phyloP scores from a whole-genome alignment of 2,797 vertebrate genomes.

The Erethizon dorsatum region DNA sequence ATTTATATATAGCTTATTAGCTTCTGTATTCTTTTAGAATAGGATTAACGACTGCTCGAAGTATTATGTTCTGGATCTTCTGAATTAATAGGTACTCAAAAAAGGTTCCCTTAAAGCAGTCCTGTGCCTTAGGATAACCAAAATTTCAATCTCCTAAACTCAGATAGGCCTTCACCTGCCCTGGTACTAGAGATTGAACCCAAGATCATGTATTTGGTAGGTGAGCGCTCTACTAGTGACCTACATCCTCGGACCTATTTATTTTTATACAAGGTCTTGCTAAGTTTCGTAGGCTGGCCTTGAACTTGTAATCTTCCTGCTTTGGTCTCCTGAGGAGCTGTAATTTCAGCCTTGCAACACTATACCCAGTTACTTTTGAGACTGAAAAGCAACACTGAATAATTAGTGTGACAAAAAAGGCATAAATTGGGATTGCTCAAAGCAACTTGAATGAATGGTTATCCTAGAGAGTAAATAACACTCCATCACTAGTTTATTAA shows the following conservation, averaged over 20 bases:
- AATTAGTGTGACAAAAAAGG: not conserved
- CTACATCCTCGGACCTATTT: not conserved
- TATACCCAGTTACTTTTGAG: not conserved
- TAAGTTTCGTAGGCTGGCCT: not conserved
- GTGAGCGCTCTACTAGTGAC: not conserved
- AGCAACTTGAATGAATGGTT: not conserved
- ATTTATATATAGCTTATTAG: slow-evolving; percentile 12
- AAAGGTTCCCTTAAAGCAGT: slow-evolving; percentile 18
- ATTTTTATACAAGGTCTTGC: not conserved
- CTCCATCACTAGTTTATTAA: not conserved
- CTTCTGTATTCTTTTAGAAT: not conserved
- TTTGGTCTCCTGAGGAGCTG: not conserved
- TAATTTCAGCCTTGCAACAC: not conserved
- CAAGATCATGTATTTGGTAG: not conserved
- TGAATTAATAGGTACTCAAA: not conserved
- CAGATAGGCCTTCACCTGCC: not conserved
- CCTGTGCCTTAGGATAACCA: not conserved
- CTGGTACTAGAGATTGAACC: not conserved
- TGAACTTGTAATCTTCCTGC: not conserved
- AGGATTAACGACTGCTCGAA: slow-evolving; percentile 1
- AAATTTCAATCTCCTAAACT: not conserved
- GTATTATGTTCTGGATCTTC: not conserved
- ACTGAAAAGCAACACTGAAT: not conserved
- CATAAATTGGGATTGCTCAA: not conserved
- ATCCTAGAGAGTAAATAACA: not conserved